A percentile compares a stretch with the other conserved stretches of the same genome.
These are phyloP conservation scores for Columbina picui DNA, from an alignment of 2,113 vertebrate genomes.

Conservation along the genomic window DNA sequence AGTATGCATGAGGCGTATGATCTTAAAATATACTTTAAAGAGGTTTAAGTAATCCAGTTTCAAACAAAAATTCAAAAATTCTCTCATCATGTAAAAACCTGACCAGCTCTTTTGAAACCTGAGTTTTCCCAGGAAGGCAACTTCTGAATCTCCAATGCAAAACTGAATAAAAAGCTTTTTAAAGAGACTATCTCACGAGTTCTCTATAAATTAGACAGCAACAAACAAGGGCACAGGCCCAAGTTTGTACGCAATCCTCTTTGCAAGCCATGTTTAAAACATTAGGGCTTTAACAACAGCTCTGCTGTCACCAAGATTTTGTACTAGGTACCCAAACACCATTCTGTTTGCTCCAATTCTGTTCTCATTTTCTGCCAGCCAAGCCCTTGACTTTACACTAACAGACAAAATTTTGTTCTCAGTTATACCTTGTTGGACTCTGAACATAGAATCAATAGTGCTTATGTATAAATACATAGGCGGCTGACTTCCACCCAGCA, in stretches of 20 bases:
- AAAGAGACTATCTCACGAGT: not conserved
- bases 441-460: not conserved
- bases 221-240: not conserved
- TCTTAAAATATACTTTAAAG: not conserved
- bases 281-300: not conserved
- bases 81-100: not conserved
- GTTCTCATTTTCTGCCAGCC: not conserved
- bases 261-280: not conserved
- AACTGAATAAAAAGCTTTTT: not conserved
- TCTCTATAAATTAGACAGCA: not conserved
- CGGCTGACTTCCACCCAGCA: not conserved
- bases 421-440: rapidly evolving
- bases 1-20: rapidly evolving
- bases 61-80: not conserved
- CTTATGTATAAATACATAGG: not conserved
- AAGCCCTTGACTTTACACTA: not conserved
- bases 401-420: not conserved
- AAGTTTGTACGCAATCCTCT: not conserved
- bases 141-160: not conserved
- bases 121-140: not conserved
- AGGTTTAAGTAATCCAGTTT: not conserved
- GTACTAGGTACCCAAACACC: not conserved
- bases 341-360: not conserved
- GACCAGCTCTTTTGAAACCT: not conserved
- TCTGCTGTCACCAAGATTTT: not conserved